phyloP scores from a whole-genome alignment of 1,140 invertebrate species.

The Brachionus rotundiformis region DNA sequence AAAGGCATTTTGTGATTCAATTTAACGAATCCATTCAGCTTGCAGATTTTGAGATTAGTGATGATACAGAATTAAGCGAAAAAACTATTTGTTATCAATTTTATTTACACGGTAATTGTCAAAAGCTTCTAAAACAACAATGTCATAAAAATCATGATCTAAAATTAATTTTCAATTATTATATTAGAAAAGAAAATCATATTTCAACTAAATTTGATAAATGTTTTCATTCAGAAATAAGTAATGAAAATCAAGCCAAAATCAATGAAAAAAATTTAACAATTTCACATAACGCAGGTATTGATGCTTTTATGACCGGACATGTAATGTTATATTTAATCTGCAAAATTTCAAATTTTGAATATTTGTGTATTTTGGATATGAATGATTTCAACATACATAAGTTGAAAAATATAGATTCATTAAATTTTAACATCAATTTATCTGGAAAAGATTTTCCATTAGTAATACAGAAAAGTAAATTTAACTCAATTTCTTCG shows the following conservation, averaged over 20 bases:
- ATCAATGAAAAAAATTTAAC: background rate
- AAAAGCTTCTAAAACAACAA: slow-evolving; percentile 57
- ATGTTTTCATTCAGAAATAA: background rate
- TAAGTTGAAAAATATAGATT: slow-evolving; percentile 54
- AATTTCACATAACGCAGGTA: slow-evolving; percentile 62
- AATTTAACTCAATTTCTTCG: slow-evolving; percentile 59
- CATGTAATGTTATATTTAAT: slow-evolving; percentile 60
- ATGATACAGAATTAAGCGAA: background rate
- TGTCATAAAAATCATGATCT: slow-evolving; percentile 64
- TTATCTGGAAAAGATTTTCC: slow-evolving; percentile 63
- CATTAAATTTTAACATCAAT: slow-evolving; percentile 60
- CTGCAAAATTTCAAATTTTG: slow-evolving; percentile 54
- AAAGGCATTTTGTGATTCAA: background rate
- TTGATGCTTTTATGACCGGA: slow-evolving; percentile 67
- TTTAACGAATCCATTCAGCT: background rate
- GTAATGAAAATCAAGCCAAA: background rate
- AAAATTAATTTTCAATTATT: slow-evolving; percentile 57
- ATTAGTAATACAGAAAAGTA: slow-evolving; percentile 59
- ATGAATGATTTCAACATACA: background rate
- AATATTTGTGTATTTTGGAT: background rate
- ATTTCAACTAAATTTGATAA: slow-evolving; percentile 46
- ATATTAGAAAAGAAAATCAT: slow-evolving; percentile 54
- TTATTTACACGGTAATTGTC: slow-evolving; percentile 62
- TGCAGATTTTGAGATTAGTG: background rate
- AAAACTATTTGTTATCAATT: slow-evolving; percentile 45